Conservation (phyloP, 2,888 invertebrate genomes). For the Drosophila fungiperda region DNA sequence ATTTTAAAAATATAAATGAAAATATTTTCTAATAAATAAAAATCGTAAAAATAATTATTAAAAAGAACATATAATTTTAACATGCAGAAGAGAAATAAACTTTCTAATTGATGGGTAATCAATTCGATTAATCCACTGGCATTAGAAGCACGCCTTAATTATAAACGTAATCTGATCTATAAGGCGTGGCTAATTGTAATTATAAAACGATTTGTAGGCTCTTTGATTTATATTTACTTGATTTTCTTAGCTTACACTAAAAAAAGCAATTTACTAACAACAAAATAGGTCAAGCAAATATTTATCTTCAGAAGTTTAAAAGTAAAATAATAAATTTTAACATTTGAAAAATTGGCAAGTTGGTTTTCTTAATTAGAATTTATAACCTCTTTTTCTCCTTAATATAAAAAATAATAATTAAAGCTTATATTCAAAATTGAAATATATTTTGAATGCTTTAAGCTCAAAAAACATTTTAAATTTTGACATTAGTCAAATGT, state of each 20-base stretch:
- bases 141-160: slow-evolving; percentile 7
- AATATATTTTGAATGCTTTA: too few relatives aligned
- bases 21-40: not conserved
- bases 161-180: slow-evolving; percentile 11
- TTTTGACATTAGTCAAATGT: not conserved
- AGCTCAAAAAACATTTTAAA: not conserved
- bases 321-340: too few relatives aligned
- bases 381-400: too few relatives aligned
- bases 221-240: not conserved
- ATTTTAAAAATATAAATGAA: not conserved
- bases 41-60: not conserved
- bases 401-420: too few relatives aligned
- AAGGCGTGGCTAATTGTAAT: slow-evolving; percentile 22
- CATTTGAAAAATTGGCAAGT: too few relatives aligned
- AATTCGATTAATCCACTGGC: not conserved
- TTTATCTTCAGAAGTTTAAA: too few relatives aligned
- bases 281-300: not conserved
- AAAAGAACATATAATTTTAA: not conserved
- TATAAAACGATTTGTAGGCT: slow-evolving; percentile 30
- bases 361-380: too few relatives aligned
- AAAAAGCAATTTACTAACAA: not conserved
- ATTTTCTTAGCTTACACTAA: not conserved
- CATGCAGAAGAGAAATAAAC: too few relatives aligned
- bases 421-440: too few relatives aligned
- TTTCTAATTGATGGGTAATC: not conserved